A percentile compares a stretch with the other conserved stretches of the same genome.
These are phyloP conservation scores for Penaeus monodon DNA, from an alignment of 2,888 invertebrate genomes.

Conservation along the genomic window DNA sequence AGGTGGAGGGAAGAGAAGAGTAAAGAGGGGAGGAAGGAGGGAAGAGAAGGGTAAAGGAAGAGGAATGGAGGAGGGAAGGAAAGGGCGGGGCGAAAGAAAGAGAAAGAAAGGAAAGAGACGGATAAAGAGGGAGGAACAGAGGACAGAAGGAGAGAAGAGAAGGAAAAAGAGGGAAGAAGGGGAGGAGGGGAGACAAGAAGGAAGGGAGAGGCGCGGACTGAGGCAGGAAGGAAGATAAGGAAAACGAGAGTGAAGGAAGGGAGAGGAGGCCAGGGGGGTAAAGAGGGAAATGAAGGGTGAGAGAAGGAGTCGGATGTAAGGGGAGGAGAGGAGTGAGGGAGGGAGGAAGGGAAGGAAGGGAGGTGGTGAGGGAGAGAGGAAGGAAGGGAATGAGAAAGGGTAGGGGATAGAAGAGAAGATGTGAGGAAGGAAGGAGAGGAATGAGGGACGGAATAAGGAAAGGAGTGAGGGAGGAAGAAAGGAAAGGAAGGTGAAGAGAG, in stretches of 20 bases:
- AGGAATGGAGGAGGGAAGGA: background rate
- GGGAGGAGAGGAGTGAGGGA: background rate
- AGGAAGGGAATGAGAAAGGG: background rate
- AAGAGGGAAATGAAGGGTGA: background rate
- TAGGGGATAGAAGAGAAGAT: background rate
- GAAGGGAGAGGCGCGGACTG: background rate
- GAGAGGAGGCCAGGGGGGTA: background rate
- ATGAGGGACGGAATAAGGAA: background rate
- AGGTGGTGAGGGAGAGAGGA: background rate
- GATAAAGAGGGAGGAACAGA: background rate
- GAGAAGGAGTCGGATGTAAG: background rate
- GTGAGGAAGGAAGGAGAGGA: background rate
- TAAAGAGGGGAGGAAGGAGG: background rate
- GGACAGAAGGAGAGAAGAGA: background rate
- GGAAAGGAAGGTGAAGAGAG: no score
- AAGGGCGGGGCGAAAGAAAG: background rate
- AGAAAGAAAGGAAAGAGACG: background rate
- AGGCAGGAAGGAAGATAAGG: background rate
- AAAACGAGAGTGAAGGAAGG: background rate
- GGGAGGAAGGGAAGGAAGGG: background rate
- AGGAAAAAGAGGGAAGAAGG: background rate
- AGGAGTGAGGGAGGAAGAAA: accelerated
- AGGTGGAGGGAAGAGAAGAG: background rate
- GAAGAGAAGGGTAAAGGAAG: accelerated
- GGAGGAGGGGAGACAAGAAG: background rate